Percentiles rank a stretch among this genome's conserved stretches.
Evolutionary conservation across 2,113 vertebrate genomes (phyloP).

Genomic region (Nothocercus julius): DNA sequence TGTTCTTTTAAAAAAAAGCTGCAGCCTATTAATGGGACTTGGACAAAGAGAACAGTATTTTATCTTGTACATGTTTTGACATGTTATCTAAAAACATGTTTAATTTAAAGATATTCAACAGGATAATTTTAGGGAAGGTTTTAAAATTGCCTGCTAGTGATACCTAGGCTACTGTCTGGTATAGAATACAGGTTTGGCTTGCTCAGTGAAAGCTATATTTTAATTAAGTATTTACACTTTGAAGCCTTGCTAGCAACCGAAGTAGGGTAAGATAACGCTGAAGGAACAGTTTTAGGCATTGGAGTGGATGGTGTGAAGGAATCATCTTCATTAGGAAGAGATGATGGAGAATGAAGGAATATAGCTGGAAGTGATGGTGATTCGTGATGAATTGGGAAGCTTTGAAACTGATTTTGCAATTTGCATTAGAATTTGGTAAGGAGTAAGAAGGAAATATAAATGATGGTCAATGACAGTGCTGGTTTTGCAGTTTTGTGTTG

Average conservation of each 20-base stretch:
- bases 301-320: not conserved
- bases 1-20: not conserved
- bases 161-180: fast-evolving
- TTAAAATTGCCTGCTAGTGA: not conserved
- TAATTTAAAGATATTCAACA: not conserved
- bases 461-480: not conserved
- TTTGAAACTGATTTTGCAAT: not conserved
- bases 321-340: not conserved
- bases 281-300: not conserved
- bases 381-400: not conserved
- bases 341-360: not conserved
- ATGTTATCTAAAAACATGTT: not conserved
- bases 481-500: not conserved
- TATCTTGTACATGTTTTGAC: not conserved
- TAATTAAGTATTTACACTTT: not conserved
- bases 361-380: not conserved
- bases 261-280: not conserved
- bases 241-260: not conserved
- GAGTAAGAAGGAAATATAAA: not conserved
- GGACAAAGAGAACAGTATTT: not conserved
- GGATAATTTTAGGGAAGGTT: not conserved
- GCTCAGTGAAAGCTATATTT: not conserved
- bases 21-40: not conserved
- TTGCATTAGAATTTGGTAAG: not conserved
- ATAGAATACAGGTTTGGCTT: not conserved